These are phyloP conservation scores for Xanthia togata DNA, from an alignment of 2,888 invertebrate genomes.

Conservation along the genomic window DNA sequence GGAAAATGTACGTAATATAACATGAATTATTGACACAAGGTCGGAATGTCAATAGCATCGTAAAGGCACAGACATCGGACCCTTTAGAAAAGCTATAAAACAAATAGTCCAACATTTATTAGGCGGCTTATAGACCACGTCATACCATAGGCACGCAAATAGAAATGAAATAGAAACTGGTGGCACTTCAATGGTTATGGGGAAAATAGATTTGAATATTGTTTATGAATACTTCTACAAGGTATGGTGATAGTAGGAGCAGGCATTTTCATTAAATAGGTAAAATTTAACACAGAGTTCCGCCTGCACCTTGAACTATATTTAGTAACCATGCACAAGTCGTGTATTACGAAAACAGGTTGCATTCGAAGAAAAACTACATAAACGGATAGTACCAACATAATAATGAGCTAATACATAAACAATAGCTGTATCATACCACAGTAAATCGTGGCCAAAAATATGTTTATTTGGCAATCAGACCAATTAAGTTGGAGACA, in stretches of 20 bases:
- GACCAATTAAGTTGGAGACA: conserved; percentile 33
- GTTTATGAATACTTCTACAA: conserved; percentile 7
- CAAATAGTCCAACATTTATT: conserved; percentile 58
- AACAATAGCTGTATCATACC: conserved; percentile 7
- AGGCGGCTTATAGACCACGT: conserved; percentile 61
- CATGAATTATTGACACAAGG: conserved; percentile 42
- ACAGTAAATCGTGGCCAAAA: conserved; percentile 34
- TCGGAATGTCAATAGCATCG: conserved; percentile 42
- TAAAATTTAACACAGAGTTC: not conserved
- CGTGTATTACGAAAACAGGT: not conserved
- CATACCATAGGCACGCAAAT: conserved; percentile 54
- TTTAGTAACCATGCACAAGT: not conserved
- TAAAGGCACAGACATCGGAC: conserved; percentile 24
- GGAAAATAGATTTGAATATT: conserved; percentile 19
- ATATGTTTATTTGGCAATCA: conserved; percentile 40
- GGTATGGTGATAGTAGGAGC: not conserved
- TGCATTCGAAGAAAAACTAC: conserved; percentile 1
- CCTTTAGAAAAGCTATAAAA: conserved; percentile 49
- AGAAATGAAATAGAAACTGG: conserved; percentile 63
- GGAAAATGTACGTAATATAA: conserved; percentile 28
- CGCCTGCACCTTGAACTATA: not conserved
- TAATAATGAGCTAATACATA: conserved; percentile 27
- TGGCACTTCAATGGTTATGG: conserved; percentile 17
- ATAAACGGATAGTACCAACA: not conserved
- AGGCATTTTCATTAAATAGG: not conserved